Conservation (phyloP, 1,140 invertebrate genomes). For the Dendroctonus ponderosae region DNA sequence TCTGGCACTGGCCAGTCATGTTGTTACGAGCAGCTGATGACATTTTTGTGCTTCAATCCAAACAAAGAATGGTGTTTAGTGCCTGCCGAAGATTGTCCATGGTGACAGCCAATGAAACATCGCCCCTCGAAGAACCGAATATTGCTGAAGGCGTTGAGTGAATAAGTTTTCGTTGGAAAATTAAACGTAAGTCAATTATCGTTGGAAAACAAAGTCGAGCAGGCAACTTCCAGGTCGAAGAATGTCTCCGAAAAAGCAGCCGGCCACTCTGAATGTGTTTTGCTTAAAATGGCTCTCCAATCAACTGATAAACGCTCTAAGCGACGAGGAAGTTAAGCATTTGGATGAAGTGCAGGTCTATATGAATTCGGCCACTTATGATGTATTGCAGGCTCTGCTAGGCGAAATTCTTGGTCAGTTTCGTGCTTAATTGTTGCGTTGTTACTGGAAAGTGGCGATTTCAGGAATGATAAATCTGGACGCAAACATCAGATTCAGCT, state of each 20-base stretch:
- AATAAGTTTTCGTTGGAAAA: background rate
- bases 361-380: conserved; percentile 45
- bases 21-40: background rate
- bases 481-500: conserved; percentile 61
- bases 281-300: conserved; percentile 42
- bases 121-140: background rate
- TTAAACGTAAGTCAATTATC: background rate
- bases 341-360: conserved; percentile 39
- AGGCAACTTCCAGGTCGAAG: background rate
- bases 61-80: background rate
- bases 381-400: conserved; percentile 64
- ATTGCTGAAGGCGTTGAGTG: background rate
- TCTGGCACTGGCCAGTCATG: background rate
- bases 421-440: background rate
- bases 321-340: conserved; percentile 43
- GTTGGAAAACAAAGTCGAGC: background rate
- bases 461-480: conserved; percentile 62
- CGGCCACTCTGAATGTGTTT: conserved; percentile 36
- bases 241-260: conserved; percentile 47
- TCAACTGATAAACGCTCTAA: conserved; percentile 42
- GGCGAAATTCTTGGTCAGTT: conserved; percentile 43
- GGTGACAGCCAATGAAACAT: background rate
- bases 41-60: background rate
- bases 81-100: no score
- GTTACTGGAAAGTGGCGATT: conserved; percentile 36